Evolutionary conservation across 2,888 invertebrate genomes (phyloP).

Genomic region (Hermaeophaga mercurialis): DNA sequence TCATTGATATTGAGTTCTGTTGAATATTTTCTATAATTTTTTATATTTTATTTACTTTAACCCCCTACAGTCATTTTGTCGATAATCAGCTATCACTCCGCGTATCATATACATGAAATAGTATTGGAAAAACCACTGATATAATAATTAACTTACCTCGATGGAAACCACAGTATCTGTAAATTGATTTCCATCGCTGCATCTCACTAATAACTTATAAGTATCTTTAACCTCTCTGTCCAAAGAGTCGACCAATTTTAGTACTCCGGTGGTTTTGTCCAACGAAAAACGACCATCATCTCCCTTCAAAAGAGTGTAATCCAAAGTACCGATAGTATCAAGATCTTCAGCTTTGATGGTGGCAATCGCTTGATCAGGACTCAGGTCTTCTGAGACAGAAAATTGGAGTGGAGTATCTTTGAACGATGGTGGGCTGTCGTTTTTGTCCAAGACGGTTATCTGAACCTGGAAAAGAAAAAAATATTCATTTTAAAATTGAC

Average conservation of each 20-base stretch:
- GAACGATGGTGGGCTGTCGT: constrained; percentile 94
- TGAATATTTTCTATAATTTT: too few species aligned
- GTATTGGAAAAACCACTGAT: neutral
- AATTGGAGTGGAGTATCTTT: constrained; percentile 74
- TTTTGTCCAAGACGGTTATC: constrained; percentile 85
- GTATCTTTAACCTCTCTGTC: constrained; percentile 82
- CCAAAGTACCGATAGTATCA: constrained; percentile 79
- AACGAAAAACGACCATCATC: constrained; percentile 73
- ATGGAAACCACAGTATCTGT: constrained; percentile 79
- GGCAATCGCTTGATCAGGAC: constrained; percentile 79
- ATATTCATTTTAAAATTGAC: neutral
- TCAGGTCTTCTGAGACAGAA: constrained; percentile 83
- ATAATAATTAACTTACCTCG: constrained; percentile 66
- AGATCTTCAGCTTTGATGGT: constrained; percentile 82
- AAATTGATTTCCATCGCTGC: constrained; percentile 87
- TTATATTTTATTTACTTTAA: too few species aligned
- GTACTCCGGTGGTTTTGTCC: constrained; percentile 72
- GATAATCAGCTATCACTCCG: too few species aligned
- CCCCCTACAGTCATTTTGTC: too few species aligned
- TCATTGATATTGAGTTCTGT: too few species aligned
- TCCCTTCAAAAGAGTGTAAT: constrained; percentile 73
- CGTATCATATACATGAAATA: too few species aligned
- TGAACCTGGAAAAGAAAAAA: constrained; percentile 70
- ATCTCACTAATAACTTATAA: constrained; percentile 81
- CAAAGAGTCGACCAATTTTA: constrained; percentile 77